Evolutionary conservation across 2,113 vertebrate genomes (phyloP).

Genomic region (Ploceus nigricollis): DNA sequence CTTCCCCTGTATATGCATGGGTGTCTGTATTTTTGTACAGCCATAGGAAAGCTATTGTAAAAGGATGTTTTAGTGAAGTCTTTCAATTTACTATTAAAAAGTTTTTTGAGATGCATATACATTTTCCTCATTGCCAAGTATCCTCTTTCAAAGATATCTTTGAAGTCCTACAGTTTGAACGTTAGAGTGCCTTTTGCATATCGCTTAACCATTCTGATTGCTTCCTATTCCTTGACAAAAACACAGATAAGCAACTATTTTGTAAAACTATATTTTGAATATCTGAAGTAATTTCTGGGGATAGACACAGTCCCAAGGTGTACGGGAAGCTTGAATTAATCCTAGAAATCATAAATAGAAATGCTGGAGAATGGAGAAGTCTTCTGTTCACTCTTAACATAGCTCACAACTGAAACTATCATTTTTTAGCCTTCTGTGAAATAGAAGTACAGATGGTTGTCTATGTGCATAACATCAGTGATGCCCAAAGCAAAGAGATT

Average conservation of each 20-base stretch:
- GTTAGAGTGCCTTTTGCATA: neutral
- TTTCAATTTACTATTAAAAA: neutral
- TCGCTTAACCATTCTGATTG: neutral
- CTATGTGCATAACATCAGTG: neutral
- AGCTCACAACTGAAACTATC: neutral
- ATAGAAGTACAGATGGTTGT: slow-evolving; percentile 18
- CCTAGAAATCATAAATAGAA: neutral
- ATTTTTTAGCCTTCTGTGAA: neutral
- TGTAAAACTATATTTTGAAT: neutral
- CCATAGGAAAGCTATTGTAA: neutral
- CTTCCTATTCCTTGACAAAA: neutral
- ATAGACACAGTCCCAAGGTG: neutral
- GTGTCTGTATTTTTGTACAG: neutral
- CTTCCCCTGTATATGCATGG: neutral
- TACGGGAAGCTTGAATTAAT: neutral
- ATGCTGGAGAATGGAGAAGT: neutral
- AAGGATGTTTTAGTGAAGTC: neutral
- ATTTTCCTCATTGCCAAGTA: neutral
- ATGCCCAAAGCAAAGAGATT: neutral
- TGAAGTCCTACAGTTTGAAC: neutral
- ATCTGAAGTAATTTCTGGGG: neutral
- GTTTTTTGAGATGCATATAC: neutral
- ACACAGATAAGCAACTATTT: neutral
- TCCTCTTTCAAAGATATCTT: neutral
- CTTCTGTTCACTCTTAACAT: neutral